Percentiles rank a stretch among this genome's conserved stretches.
Evolutionary conservation across 2,113 vertebrate species (phyloP).

Genomic region (Amphiprion ocellaris): DNA sequence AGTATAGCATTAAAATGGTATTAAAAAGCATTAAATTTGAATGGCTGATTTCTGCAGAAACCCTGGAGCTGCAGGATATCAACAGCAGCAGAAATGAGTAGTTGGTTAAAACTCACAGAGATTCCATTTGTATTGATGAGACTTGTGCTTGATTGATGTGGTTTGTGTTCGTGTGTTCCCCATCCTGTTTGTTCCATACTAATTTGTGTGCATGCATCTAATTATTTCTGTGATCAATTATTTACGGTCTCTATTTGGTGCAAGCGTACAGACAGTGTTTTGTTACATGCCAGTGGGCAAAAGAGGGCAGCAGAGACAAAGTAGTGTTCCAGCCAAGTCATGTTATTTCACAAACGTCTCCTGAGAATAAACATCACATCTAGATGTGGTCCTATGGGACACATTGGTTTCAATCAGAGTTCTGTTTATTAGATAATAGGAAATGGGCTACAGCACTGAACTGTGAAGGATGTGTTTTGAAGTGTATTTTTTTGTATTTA

Average conservation of each 20-base stretch:
- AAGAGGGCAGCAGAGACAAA: conserved; percentile 58
- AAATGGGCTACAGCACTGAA: background rate
- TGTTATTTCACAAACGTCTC: background rate
- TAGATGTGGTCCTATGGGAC: background rate
- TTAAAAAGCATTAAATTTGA: no score
- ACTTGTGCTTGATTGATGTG: background rate
- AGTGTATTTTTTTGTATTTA: background rate
- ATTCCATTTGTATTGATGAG: background rate
- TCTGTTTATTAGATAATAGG: background rate
- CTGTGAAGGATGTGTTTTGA: background rate
- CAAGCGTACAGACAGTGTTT: conserved; percentile 3
- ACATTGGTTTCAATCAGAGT: background rate
- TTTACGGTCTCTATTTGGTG: conserved; percentile 9
- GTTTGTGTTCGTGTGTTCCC: background rate
- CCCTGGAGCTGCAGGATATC: no score
- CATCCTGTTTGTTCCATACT: background rate
- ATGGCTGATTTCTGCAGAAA: no score
- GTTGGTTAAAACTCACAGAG: background rate
- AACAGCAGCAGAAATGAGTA: background rate
- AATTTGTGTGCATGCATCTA: background rate
- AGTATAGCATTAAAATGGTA: no score
- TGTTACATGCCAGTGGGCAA: conserved; percentile 49
- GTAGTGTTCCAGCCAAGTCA: conserved; percentile 2
- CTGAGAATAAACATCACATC: background rate
- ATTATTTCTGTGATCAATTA: conserved; percentile 36